These are phyloP conservation scores for Graphium colonna DNA, from an alignment of 2,888 invertebrate species.

Conservation along the genomic window DNA sequence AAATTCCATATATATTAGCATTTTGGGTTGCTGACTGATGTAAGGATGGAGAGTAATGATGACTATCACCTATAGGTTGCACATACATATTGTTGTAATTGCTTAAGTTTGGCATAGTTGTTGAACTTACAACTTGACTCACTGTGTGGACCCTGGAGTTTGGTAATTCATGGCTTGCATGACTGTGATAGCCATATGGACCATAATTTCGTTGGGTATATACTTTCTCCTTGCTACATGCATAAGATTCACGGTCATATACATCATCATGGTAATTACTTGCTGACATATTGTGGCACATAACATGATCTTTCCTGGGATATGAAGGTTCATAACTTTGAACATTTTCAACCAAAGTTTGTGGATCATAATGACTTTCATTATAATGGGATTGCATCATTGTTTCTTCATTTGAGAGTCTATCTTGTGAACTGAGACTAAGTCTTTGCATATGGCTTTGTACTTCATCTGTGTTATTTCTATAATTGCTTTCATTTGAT, in stretches of 20 bases:
- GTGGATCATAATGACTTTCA: constrained; percentile 51
- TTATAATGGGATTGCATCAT: constrained; percentile 56
- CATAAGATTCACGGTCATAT: constrained; percentile 61
- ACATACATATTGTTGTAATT: constrained; percentile 60
- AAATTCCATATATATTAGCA: constrained; percentile 60
- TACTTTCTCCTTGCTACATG: constrained; percentile 63
- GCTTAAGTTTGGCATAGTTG: constrained; percentile 74
- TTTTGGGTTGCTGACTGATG: constrained; percentile 57
- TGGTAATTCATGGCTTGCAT: constrained; percentile 53
- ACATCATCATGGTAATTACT: constrained; percentile 63
- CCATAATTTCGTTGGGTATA: constrained; percentile 67
- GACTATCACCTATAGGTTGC: constrained; percentile 47
- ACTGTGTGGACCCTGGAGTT: constrained; percentile 67
- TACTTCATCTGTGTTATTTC: constrained; percentile 55
- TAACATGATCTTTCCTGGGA: constrained; percentile 56
- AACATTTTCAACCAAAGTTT: constrained; percentile 51
- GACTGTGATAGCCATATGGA: constrained; percentile 64
- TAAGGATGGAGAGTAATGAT: constrained; percentile 50
- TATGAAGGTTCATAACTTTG: constrained; percentile 58
- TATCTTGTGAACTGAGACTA: constrained; percentile 64
- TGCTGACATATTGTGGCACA: constrained; percentile 53
- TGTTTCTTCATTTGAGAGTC: constrained; percentile 58
- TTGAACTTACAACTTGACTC: constrained; percentile 71
- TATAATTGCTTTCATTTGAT: constrained; percentile 53
- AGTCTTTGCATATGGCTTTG: constrained; percentile 62